A percentile compares a stretch with the other conserved stretches of the same genome.
Evolutionary conservation across 1,140 invertebrate genomes (phyloP).

Genomic region (Agrilus planipennis): DNA sequence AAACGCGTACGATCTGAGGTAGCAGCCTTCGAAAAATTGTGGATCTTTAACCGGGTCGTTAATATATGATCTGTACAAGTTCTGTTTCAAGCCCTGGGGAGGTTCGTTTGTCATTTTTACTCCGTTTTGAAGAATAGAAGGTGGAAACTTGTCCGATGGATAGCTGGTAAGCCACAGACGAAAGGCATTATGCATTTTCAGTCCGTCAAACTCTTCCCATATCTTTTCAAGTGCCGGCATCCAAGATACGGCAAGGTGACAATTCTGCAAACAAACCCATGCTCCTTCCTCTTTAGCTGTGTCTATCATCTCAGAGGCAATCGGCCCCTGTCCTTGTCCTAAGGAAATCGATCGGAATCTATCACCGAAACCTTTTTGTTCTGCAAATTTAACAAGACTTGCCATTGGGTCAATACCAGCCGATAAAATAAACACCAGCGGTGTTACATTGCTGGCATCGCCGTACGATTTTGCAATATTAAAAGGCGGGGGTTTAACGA

Average conservation of each 20-base stretch:
- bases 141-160: constrained; percentile 75
- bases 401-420: constrained; percentile 84
- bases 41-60: constrained; percentile 65
- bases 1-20: constrained; percentile 58
- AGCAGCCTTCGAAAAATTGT: constrained; percentile 53
- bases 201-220: constrained; percentile 64
- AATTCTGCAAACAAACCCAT: constrained; percentile 93
- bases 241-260: constrained; percentile 86
- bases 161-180: constrained; percentile 89
- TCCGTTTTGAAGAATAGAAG: constrained; percentile 75
- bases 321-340: constrained; percentile 81
- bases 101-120: constrained; percentile 94
- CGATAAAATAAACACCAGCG: constrained; percentile 83
- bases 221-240: constrained; percentile 70
- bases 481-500: constrained; percentile 75
- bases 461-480: constrained; percentile 73
- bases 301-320: constrained; percentile 69
- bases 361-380: constrained; percentile 61
- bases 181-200: constrained; percentile 60
- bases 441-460: constrained; percentile 72
- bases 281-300: constrained; percentile 60
- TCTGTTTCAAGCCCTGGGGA: constrained; percentile 76
- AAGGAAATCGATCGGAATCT: constrained; percentile 79
- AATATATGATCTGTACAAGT: constrained; percentile 71
- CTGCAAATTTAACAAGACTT: constrained; percentile 63